Percentiles rank a stretch among this genome's conserved stretches.
These are phyloP conservation scores for Thymelicus acteon DNA, from an alignment of 2,888 invertebrate species.

Conservation along the genomic window DNA sequence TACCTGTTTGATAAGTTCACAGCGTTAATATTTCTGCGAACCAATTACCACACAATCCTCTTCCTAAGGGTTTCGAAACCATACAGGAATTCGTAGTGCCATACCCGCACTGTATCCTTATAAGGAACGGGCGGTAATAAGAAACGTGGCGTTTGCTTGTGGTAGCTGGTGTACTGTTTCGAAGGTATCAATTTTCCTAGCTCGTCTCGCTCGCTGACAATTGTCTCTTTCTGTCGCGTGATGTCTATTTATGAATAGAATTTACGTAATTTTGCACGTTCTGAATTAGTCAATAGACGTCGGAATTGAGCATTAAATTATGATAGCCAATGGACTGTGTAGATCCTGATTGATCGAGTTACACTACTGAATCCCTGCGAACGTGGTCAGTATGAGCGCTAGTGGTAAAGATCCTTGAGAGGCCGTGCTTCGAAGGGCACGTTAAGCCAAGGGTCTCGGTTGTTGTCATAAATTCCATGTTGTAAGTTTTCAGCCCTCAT, in stretches of 20 bases:
- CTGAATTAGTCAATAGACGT: background rate
- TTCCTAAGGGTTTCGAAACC: constrained; percentile 51
- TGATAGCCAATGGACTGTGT: too few relatives aligned
- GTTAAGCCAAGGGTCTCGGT: too few relatives aligned
- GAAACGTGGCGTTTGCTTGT: constrained; percentile 43
- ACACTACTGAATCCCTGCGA: too few relatives aligned
- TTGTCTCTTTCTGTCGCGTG: constrained; percentile 2
- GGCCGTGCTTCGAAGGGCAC: too few relatives aligned
- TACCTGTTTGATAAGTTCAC: background rate
- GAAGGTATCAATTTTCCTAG: constrained; percentile 44
- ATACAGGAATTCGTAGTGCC: constrained; percentile 54
- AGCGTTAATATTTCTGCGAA: constrained; percentile 19
- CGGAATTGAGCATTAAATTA: too few relatives aligned
- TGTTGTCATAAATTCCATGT: too few relatives aligned
- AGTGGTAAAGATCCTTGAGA: too few relatives aligned
- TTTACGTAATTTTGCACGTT: constrained; percentile 11
- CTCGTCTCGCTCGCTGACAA: constrained; percentile 19
- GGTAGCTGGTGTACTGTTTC: constrained; percentile 44
- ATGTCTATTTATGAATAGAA: constrained; percentile 14
- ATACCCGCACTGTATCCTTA: constrained; percentile 54
- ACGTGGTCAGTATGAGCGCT: too few relatives aligned
- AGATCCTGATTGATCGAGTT: too few relatives aligned
- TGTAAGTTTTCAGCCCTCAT: too few relatives aligned
- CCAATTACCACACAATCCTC: constrained; percentile 17
- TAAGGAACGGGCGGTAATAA: constrained; percentile 53